Percentiles rank a stretch among this genome's conserved stretches.
Conservation (phyloP, 2,888 invertebrate genomes). For the Acleris cristana region DNA sequence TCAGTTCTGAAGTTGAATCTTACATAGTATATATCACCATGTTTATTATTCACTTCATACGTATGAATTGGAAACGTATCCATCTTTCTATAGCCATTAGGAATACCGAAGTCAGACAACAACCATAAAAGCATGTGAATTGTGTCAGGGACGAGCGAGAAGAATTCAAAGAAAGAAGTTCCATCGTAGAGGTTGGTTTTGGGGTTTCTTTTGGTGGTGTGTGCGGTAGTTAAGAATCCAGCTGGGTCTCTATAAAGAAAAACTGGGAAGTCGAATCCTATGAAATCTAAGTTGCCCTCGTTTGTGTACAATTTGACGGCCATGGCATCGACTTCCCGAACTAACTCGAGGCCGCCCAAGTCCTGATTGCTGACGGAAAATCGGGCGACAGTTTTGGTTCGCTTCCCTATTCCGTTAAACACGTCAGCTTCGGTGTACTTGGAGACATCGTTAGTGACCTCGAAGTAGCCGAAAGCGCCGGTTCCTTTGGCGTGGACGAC, state of each 20-base stretch:
- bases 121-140: conserved; percentile 90
- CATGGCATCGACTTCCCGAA: conserved; percentile 92
- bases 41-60: conserved; percentile 90
- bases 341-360: conserved; percentile 92
- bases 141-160: conserved; percentile 90
- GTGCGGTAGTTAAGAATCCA: conserved; percentile 84
- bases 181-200: conserved; percentile 91
- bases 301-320: conserved; percentile 95
- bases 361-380: conserved; percentile 93
- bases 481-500: conserved; percentile 97
- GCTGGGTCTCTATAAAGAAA: conserved; percentile 93
- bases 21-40: conserved; percentile 86
- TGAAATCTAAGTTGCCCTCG: conserved; percentile 94
- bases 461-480: conserved; percentile 92
- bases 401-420: conserved; percentile 89
- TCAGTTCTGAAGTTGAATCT: conserved; percentile 94
- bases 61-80: conserved; percentile 95
- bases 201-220: conserved; percentile 96
- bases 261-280: conserved; percentile 93
- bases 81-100: conserved; percentile 93
- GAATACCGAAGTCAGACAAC: conserved; percentile 93
- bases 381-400: conserved; percentile 88
- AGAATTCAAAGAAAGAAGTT: conserved; percentile 95
- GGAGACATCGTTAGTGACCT: conserved; percentile 91
- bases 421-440: conserved; percentile 89